These are phyloP conservation scores for Prinia subflava DNA, from an alignment of 2,113 vertebrate species.

Conservation along the genomic window DNA sequence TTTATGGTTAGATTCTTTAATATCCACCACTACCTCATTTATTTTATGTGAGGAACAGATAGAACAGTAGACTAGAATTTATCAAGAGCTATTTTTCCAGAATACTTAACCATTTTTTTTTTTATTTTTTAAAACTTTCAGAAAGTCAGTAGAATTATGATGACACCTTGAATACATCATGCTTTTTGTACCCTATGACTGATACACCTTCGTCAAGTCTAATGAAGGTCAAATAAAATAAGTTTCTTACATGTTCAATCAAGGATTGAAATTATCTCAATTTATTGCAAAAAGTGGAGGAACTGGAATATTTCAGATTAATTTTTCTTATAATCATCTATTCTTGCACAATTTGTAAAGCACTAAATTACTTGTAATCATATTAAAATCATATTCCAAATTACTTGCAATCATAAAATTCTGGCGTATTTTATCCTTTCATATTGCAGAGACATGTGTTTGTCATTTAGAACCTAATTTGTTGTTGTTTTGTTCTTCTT, in stretches of 20 bases:
- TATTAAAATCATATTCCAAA: neutral
- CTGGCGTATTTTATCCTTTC: neutral
- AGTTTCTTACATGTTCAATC: neutral
- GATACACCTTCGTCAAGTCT: neutral
- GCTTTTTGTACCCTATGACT: neutral
- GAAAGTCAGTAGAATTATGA: neutral
- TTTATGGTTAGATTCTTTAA: neutral
- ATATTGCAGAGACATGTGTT: neutral
- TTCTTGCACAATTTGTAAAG: neutral
- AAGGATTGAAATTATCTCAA: neutral
- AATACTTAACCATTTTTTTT: neutral
- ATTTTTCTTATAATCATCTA: neutral
- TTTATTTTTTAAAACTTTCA: neutral
- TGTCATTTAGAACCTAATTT: neutral
- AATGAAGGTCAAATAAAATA: neutral
- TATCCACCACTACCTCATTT: neutral
- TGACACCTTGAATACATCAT: neutral
- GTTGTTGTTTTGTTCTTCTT: neutral
- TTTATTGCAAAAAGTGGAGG: neutral
- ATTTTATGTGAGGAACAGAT: neutral
- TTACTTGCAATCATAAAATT: neutral
- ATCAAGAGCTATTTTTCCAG: neutral
- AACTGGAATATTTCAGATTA: neutral
- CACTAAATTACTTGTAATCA: neutral
- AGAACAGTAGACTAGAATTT: neutral